These are phyloP conservation scores for Enteromius paludinosus DNA, from an alignment of 2,797 vertebrate species.

Conservation along the genomic window DNA sequence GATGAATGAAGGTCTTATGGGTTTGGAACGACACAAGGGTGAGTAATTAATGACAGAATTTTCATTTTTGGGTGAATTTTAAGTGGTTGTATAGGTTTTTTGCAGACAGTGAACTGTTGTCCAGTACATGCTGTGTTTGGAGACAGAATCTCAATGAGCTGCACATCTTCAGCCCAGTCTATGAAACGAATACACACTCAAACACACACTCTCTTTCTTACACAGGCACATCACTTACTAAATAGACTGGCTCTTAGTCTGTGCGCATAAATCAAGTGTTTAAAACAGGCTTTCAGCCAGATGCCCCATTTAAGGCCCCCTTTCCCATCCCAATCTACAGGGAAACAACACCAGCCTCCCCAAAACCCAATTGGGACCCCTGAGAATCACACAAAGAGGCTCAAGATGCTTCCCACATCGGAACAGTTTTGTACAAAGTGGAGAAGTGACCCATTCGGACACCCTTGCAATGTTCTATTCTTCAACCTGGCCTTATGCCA, in stretches of 20 bases:
- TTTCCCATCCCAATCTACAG: constrained; percentile 51
- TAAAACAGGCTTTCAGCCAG: constrained; percentile 52
- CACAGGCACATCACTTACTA: constrained; percentile 38
- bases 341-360: constrained; percentile 38
- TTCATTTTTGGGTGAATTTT: too few species aligned
- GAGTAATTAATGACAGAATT: too few species aligned
- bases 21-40: too few species aligned
- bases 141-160: constrained; percentile 32
- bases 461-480: constrained; percentile 33
- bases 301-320: constrained; percentile 47
- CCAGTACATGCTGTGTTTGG: constrained; percentile 17
- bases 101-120: constrained; percentile 3
- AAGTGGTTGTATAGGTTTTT: background rate
- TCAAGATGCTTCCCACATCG: constrained; percentile 56
- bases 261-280: constrained; percentile 60
- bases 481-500: constrained; percentile 13
- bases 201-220: constrained; percentile 5
- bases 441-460: constrained; percentile 40
- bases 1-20: too few species aligned
- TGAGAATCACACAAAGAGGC: constrained; percentile 47
- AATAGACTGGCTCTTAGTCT: constrained; percentile 46
- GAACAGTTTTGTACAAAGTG: constrained; percentile 42
- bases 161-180: constrained; percentile 7
- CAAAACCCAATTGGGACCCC: constrained; percentile 41
- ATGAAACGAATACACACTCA: constrained; percentile 23